These are phyloP conservation scores for Pelecanus crispus DNA, from an alignment of 2,113 vertebrate species.

Conservation along the genomic window DNA sequence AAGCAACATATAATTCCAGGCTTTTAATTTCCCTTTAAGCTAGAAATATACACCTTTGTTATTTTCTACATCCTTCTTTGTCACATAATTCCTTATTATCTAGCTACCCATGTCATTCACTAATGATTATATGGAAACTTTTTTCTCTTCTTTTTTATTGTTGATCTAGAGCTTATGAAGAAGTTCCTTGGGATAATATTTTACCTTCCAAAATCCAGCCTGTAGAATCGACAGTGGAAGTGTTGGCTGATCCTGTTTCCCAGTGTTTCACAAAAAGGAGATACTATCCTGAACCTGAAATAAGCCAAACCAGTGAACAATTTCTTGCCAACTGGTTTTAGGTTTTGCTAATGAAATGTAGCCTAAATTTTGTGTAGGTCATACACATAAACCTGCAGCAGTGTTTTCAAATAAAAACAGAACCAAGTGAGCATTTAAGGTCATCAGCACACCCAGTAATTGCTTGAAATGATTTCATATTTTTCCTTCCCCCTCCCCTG, in stretches of 20 bases:
- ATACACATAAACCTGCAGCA: not conserved
- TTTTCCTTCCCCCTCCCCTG: not conserved
- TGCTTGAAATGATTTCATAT: not conserved
- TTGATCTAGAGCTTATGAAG: slow-evolving; percentile 68
- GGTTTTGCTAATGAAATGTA: not conserved
- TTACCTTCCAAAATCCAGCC: slow-evolving; percentile 56
- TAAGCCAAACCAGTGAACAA: slow-evolving; percentile 68
- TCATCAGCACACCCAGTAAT: not conserved
- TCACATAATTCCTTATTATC: not conserved
- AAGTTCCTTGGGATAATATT: slow-evolving; percentile 65
- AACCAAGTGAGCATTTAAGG: not conserved
- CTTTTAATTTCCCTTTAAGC: not conserved
- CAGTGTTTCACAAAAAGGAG: slow-evolving; percentile 52
- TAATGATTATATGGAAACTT: not conserved
- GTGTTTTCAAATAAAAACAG: not conserved
- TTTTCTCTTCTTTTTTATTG: not conserved
- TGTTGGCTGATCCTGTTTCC: slow-evolving; percentile 60
- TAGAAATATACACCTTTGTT: not conserved
- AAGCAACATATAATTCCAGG: not conserved
- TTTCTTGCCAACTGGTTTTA: not conserved
- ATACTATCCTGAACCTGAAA: slow-evolving; percentile 57
- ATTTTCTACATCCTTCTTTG: not conserved
- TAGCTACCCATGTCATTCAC: not conserved
- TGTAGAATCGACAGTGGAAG: slow-evolving; percentile 57
- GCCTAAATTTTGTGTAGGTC: not conserved